A percentile compares a stretch with the other conserved stretches of the same genome.
Evolutionary conservation across 2,113 vertebrate species (phyloP).

Genomic region (Pavo muticus): DNA sequence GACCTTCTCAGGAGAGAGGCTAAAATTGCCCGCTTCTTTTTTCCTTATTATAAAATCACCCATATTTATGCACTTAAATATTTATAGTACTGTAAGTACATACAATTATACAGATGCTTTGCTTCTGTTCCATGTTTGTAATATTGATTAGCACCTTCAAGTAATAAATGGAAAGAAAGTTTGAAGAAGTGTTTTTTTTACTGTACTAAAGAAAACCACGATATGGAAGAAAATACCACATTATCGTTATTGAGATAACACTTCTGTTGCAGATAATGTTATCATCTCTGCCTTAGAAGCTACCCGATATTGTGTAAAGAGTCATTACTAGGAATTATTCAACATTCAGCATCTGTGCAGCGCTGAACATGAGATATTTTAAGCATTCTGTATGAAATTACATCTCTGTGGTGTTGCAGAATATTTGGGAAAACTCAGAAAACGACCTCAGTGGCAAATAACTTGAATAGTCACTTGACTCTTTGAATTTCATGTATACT

Average conservation of each 20-base stretch:
- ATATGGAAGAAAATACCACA: background rate
- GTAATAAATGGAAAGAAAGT: background rate
- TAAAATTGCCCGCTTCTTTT: background rate
- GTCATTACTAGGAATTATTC: background rate
- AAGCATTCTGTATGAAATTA: background rate
- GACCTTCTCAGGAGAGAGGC: background rate
- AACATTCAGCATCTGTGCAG: background rate
- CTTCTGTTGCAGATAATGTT: background rate
- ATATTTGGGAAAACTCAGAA: background rate
- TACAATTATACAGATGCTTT: background rate
- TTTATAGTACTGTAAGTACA: background rate
- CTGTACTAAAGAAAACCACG: background rate
- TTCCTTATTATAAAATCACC: background rate
- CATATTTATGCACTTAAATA: background rate
- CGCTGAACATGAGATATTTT: background rate
- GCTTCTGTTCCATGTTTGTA: background rate
- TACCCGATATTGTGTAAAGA: background rate
- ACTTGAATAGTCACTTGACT: background rate
- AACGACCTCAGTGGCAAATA: background rate
- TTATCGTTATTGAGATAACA: background rate
- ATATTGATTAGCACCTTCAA: background rate
- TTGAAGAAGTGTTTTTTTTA: background rate
- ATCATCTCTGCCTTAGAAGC: background rate
- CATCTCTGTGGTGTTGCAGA: background rate
- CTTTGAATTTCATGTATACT: background rate